Percentiles rank a stretch among this genome's conserved stretches.
These are phyloP conservation scores for Macrosoma leucophasiata DNA, from an alignment of 2,888 invertebrate genomes.

Conservation along the genomic window DNA sequence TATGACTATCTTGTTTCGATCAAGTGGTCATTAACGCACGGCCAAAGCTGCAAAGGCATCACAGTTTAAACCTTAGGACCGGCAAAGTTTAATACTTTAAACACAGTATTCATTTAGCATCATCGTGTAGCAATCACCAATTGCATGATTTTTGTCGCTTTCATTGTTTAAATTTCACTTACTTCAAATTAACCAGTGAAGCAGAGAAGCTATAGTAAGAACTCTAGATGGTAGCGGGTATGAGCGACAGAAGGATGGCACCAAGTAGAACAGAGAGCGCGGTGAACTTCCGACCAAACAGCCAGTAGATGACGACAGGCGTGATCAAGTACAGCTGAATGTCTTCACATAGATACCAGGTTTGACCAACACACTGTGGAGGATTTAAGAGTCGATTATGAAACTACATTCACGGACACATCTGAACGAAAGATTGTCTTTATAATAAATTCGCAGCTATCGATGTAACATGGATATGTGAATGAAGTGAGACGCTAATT, in stretches of 20 bases:
- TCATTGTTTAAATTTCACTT: conserved; percentile 33
- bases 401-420: not conserved
- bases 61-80: too few relatives aligned
- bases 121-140: too few relatives aligned
- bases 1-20: too few relatives aligned
- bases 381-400: not conserved
- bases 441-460: not conserved
- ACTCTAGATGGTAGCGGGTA: conserved; percentile 40
- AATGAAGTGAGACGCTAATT: not conserved
- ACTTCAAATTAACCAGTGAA: conserved; percentile 52
- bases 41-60: too few relatives aligned
- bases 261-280: conserved; percentile 35
- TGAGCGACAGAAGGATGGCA: conserved; percentile 31
- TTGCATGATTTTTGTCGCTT: too few relatives aligned
- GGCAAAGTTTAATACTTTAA: too few relatives aligned
- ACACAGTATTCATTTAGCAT: too few relatives aligned
- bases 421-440: not conserved
- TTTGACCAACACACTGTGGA: conserved; percentile 37
- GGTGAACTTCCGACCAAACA: conserved; percentile 33
- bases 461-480: not conserved
- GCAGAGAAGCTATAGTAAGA: conserved; percentile 47
- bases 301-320: conserved; percentile 38
- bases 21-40: too few relatives aligned
- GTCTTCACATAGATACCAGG: conserved; percentile 52
- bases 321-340: conserved; percentile 43